Base-by-base conservation (phyloP, 1,140 invertebrate genomes). In the Heliothis subflexa region DNA sequence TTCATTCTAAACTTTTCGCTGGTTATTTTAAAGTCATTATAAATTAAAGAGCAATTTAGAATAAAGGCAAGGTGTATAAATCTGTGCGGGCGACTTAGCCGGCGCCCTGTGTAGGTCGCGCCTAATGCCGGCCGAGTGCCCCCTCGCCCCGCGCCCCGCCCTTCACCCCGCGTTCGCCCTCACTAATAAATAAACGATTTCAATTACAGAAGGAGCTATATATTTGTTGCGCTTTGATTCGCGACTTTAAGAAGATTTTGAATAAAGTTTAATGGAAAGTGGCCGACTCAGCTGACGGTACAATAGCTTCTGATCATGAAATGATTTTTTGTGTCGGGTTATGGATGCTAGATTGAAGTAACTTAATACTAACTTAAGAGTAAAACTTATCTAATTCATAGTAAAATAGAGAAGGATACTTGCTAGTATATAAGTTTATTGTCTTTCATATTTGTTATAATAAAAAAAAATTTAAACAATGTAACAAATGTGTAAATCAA, bases 1-100 rank as follows among this genome's bases (percentile, higher is more conserved):
- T 18, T 18, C 14, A 45, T 64, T 64, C 18, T 47, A 47, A 64
- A 47, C 61, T 64, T 64, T 47, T 40, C 61, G 16, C n/a, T 47
- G 33, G 47, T 52, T 68, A 68, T 52, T 68, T 68, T 50, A 50
- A 68, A 45, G 61, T 64, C 61, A 64, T 64, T 64, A 47, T 16
- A 64, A 68, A 68, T 68, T 49, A 68, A 68, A 68, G 64, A 68
- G 64, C 64, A 68, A 52, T 49, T 68, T 68, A 68, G 47, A 68
- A 52, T 68, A 52, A 52, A 50, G 21, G 64, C 64, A 68, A 68
- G 64, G 64, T 68, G 47, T 68, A 52, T 68, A 68, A 68, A 68
- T 68, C 64, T 50, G 47, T n/a, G 64, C 64, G 45, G 64, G n/a
- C 47, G 64, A 68, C 64, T 68, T 68, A 68, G 16, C 64, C 21